phyloP scores from a whole-genome alignment of 2,888 invertebrate species.

The Pyralis farinalis region DNA sequence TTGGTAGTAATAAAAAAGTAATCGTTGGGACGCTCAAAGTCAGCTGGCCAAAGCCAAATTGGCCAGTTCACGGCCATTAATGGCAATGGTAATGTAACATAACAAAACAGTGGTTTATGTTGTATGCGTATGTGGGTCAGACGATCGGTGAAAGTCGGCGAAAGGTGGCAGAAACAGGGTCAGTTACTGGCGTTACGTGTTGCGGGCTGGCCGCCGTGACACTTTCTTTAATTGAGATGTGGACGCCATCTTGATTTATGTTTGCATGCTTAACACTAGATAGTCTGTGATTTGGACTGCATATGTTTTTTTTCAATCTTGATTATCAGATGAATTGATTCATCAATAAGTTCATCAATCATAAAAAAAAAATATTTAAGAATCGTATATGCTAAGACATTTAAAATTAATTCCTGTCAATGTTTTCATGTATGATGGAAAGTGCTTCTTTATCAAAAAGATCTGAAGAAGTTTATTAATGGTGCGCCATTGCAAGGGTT shows the following conservation, averaged over 20 bases:
- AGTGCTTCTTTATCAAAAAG: too few relatives aligned
- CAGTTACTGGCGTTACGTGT: conserved; percentile 71
- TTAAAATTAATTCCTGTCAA: too few relatives aligned
- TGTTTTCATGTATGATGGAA: too few relatives aligned
- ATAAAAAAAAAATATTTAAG: too few relatives aligned
- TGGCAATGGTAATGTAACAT: conserved; percentile 16
- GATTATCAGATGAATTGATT: too few relatives aligned
- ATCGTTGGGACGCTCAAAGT: not conserved
- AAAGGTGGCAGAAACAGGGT: conserved; percentile 64
- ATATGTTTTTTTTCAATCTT: too few relatives aligned
- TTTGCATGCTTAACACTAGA: not conserved
- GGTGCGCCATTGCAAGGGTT: too few relatives aligned
- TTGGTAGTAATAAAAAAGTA: not conserved
- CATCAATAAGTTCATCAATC: too few relatives aligned
- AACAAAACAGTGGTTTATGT: conserved; percentile 25
- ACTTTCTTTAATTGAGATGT: conserved; percentile 54
- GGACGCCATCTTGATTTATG: conserved; percentile 28
- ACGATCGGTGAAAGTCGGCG: conserved; percentile 65
- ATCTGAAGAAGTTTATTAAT: too few relatives aligned
- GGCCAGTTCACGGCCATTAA: conserved; percentile 22
- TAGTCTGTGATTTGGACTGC: too few relatives aligned
- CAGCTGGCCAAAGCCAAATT: conserved; percentile 13
- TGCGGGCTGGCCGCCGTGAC: conserved; percentile 43
- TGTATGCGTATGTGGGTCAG: conserved; percentile 47
- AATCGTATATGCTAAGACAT: too few relatives aligned